Evolutionary conservation across 2,113 vertebrate species (phyloP), one percentile per base, ranked within the genome.

Genomic region (Chionomys nivalis): DNA sequence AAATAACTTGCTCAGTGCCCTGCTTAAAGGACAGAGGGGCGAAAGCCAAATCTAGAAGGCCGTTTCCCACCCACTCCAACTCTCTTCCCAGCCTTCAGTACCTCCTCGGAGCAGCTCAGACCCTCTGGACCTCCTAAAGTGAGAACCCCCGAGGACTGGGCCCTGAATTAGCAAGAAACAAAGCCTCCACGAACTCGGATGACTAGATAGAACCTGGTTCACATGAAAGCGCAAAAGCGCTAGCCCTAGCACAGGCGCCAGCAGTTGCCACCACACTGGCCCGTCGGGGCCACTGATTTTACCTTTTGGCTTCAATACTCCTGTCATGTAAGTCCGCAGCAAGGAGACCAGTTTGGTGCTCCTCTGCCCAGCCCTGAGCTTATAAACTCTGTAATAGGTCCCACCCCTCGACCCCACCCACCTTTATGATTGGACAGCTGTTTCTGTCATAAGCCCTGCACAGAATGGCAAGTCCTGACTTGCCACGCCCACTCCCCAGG

Each of bases 321-420:
- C 3, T 0, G 36, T 65, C 42, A 49, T 4, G 0, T 2, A 0
- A 23, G 0, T 6, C 6, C 0, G 0, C 44, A 42, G 36, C 3
- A 19, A 3, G 26, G 7, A 3, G 88, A 26, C 7, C 0, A 77
- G 33, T 19, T 10, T 19, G 2, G 26, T 12, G 26, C 44, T 89
- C 39, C 49, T 3, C 8, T 2, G 26, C 3, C 0, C 36, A 72
- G 66, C 0, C 24, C 9, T 0, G 13, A 17, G 1, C 2, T 7
- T 63, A 3, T 79, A 79, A 65, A 1, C 6, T 21, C 7, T 0
- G 0, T 1, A 2, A 24, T 9, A 14, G 89, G 21, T 58, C 49
- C 76, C 39, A 42, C 93, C 93, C 75, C 14, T 17, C 9, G 0
- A 47, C 11, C 21, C 58, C 17, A 10, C 77, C 85, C 95, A 19